Evolutionary conservation across 30 jellyfish, hydroid and myxozoan species (phyloP).

Genomic region (Turritopsis rubra): DNA sequence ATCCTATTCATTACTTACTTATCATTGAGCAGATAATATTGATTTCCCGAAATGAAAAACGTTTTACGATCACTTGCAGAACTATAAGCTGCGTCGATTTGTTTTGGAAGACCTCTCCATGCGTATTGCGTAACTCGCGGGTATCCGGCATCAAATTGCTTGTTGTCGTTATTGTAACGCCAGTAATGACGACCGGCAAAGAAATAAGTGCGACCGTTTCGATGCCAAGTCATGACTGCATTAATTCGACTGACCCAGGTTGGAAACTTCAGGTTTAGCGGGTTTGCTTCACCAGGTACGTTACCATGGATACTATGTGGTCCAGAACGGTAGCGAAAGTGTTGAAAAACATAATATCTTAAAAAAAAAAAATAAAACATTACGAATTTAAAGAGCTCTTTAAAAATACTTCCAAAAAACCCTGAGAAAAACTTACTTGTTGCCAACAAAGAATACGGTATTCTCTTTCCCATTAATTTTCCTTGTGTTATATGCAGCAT

Average conservation of each 20-base stretch:
- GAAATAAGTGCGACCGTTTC: constrained; percentile 12
- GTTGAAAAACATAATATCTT: constrained; percentile 49
- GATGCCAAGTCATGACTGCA: constrained; percentile 25
- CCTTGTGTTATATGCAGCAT: neutral
- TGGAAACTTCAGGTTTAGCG: neutral
- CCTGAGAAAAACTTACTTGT: neutral
- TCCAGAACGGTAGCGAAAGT: constrained; percentile 21
- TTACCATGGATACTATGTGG: constrained; percentile 28
- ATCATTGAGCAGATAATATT: neutral
- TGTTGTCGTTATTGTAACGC: constrained; percentile 2
- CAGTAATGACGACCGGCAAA: constrained; percentile 12
- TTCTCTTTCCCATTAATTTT: neutral
- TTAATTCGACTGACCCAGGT: constrained; percentile 7
- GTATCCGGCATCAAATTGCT: constrained; percentile 20
- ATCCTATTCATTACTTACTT: no score
- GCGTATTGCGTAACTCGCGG: constrained; percentile 41
- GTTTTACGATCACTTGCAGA: neutral
- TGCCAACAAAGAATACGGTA: neutral
- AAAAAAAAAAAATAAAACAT: no score
- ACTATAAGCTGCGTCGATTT: constrained; percentile 39
- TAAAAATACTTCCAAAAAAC: neutral
- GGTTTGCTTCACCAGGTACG: constrained; percentile 4
- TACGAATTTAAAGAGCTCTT: neutral
- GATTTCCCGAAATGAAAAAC: neutral
- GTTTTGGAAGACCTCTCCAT: constrained; percentile 60